Percentiles rank a stretch among this genome's conserved stretches.
Evolutionary conservation across 1,140 invertebrate species (phyloP).

Genomic region (Pogonus chalceus): DNA sequence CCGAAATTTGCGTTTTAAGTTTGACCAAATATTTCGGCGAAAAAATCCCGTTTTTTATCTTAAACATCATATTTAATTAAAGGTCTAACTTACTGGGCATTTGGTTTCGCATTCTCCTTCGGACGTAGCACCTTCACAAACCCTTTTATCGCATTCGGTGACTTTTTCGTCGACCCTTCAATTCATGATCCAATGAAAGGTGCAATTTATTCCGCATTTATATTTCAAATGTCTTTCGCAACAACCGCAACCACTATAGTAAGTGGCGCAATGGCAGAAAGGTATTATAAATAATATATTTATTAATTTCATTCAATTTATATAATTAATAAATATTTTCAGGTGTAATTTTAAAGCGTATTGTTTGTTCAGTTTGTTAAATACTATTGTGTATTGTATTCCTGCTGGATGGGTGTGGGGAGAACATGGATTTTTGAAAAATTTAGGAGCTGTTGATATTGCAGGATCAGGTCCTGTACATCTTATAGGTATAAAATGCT

Average conservation of each 20-base stretch:
- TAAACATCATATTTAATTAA: slow-evolving; percentile 9
- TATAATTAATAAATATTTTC: slow-evolving; percentile 17
- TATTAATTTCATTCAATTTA: neutral
- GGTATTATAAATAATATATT: slow-evolving; percentile 38
- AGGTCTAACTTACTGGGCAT: slow-evolving; percentile 86
- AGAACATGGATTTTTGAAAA: slow-evolving; percentile 71
- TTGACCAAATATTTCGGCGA: neutral
- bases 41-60: no score
- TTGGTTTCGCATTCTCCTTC: slow-evolving; percentile 88
- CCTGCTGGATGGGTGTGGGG: slow-evolving; percentile 92
- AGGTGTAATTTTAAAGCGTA: slow-evolving; percentile 86
- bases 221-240: slow-evolving; percentile 82
- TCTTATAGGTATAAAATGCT: slow-evolving; percentile 53
- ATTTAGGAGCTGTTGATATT: slow-evolving; percentile 75
- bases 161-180: slow-evolving; percentile 58
- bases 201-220: slow-evolving; percentile 67
- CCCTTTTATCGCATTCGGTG: slow-evolving; percentile 61
- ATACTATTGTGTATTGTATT: slow-evolving; percentile 84
- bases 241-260: slow-evolving; percentile 88
- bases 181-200: slow-evolving; percentile 63
- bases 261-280: slow-evolving; percentile 81
- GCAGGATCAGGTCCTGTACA: slow-evolving; percentile 89
- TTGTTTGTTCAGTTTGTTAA: slow-evolving; percentile 79
- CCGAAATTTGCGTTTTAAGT: neutral
- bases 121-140: slow-evolving; percentile 60